Evolutionary conservation across 1,140 invertebrate genomes (phyloP), one percentile per base, ranked within the genome.

Genomic region (Drosophila gunungcola): DNA sequence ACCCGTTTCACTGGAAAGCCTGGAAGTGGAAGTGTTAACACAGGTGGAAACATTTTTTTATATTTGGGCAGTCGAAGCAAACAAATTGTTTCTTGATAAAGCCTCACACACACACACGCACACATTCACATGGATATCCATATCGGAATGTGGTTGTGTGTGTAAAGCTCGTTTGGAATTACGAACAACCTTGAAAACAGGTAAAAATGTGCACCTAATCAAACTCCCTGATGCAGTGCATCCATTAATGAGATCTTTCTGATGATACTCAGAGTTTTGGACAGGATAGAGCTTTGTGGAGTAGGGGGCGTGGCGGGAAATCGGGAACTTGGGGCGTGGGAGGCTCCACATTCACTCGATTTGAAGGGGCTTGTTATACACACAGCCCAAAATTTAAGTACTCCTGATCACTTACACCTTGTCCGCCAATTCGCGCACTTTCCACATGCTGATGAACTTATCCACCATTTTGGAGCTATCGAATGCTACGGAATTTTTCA

Each of bases 371-470:
- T 29, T 13, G 39, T 64, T 61, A 61, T 63, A 69, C 41, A 55
- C 34, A 48, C n/a, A 58, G 36, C 39, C 29, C 36, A 43, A 38
- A 69, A 48, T 32, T 38, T 38, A 10, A 39, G 21, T 61, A 38
- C 39, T 51, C 38, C 49, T 48, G 42, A 9, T 43, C 27, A 97
- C 97, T 97, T 96, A 98, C 97, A 98, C 97, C 96, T 98, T 98
- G 93, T 98, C 97, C 82, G 97, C 97, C 73, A 98, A 91, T 93
- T 98, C 97, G 82, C 97, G 95, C 88, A 98, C 95, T 95, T 98
- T 98, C 97, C 97, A 98, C 96, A 97, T 96, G 92, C 95, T 97
- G 93, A 96, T 96, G 92, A 95, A 94, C 91, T 95, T 95, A 92
- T 95, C 95, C 84, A 92, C 91, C 91, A 92, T 92, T 92, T 91